phyloP scores from a whole-genome alignment of 1,140 invertebrate species.

The Helicorthomorpha holstii region DNA sequence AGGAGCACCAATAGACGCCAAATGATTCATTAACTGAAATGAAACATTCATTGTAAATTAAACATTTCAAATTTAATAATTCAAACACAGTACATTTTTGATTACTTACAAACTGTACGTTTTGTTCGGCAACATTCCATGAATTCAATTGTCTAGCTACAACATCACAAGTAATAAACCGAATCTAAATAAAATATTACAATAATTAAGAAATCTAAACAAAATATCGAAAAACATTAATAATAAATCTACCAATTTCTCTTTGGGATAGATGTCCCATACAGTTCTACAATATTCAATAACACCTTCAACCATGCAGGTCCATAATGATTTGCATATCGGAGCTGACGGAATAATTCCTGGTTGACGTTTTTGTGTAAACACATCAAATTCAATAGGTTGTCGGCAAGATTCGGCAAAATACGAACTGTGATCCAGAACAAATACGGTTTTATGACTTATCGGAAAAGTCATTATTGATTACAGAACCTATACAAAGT shows the following conservation, averaged over 20 bases:
- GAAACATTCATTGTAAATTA: neutral
- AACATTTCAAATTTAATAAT: constrained; percentile 18
- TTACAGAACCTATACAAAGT: too few relatives aligned
- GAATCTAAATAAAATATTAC: constrained; percentile 41
- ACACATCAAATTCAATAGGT: constrained; percentile 71
- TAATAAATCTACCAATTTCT: constrained; percentile 49
- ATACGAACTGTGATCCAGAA: constrained; percentile 78
- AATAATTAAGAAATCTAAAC: constrained; percentile 8
- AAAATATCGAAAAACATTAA: neutral
- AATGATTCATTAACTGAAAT: constrained; percentile 44
- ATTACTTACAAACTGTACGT: constrained; percentile 29
- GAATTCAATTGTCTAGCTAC: constrained; percentile 59
- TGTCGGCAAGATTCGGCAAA: constrained; percentile 73
- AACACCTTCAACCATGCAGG: constrained; percentile 78
- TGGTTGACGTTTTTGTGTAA: constrained; percentile 33
- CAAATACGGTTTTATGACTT: constrained; percentile 88
- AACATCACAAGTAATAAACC: constrained; percentile 66
- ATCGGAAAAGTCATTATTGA: constrained; percentile 34
- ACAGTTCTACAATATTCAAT: constrained; percentile 90
- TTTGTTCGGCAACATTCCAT: constrained; percentile 62
- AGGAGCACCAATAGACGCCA: constrained; percentile 52
- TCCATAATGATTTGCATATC: constrained; percentile 83
- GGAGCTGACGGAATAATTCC: constrained; percentile 54
- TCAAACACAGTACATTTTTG: constrained; percentile 13
- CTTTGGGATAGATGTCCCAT: constrained; percentile 82